phyloP scores from a whole-genome alignment of 2,113 vertebrate genomes.

The Pseudolaguvia tuberculata region DNA sequence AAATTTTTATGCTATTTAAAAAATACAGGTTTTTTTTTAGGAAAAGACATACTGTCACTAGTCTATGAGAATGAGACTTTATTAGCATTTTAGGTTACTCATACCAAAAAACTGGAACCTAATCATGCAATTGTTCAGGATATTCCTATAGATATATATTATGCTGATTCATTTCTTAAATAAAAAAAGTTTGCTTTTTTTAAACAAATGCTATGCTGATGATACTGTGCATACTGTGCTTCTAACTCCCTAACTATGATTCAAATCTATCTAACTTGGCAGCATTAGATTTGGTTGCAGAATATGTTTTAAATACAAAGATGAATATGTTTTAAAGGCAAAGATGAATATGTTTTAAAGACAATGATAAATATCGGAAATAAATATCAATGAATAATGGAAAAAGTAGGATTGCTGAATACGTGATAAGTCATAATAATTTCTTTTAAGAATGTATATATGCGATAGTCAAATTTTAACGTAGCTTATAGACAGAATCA shows the following conservation, averaged over 20 bases:
- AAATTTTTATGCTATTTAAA: too few species aligned
- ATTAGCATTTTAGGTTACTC: too few species aligned
- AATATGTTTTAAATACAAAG: too few species aligned
- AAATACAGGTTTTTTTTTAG: too few species aligned
- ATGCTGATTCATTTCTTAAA: background rate
- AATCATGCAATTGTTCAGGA: too few species aligned
- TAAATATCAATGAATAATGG: background rate
- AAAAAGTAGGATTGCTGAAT: background rate
- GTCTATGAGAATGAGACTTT: too few species aligned
- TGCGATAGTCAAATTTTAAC: background rate
- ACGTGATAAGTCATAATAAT: background rate
- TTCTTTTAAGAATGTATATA: background rate
- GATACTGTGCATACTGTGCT: background rate
- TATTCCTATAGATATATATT: too few species aligned
- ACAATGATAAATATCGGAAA: background rate
- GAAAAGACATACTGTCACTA: too few species aligned
- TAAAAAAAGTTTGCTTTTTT: too few species aligned
- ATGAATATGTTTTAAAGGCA: background rate
- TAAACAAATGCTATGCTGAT: background rate
- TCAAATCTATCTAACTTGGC: background rate
- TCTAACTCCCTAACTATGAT: background rate
- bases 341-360: background rate
- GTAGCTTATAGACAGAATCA: background rate
- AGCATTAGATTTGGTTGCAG: background rate
- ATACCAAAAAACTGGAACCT: too few species aligned